A percentile compares a stretch with the other conserved stretches of the same genome.
These are phyloP conservation scores for Apodemus sylvaticus DNA, from an alignment of 2,113 vertebrate genomes.

Conservation along the genomic window DNA sequence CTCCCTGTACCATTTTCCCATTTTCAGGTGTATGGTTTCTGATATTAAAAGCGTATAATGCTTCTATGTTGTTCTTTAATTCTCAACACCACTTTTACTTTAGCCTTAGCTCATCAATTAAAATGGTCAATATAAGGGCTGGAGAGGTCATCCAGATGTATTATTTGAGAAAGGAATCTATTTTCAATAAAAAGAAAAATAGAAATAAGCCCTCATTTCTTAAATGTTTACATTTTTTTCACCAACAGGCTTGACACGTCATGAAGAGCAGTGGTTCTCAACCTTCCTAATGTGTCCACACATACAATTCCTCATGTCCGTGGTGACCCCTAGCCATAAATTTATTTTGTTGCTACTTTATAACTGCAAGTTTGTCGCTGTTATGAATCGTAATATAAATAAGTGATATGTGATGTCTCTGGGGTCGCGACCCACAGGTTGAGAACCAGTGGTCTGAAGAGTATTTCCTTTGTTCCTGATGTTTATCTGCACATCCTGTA, in stretches of 20 bases:
- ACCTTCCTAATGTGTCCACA: not conserved
- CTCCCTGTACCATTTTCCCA: not conserved
- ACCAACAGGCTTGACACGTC: not conserved
- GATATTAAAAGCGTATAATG: not conserved
- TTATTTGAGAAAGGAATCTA: not conserved
- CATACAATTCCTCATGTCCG: not conserved
- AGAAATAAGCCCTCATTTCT: not conserved
- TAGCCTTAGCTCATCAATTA: not conserved
- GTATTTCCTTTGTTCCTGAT: not conserved
- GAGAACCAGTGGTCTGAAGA: not conserved
- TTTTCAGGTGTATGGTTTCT: not conserved
- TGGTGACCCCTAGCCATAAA: too few relatives aligned
- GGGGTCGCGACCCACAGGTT: not conserved
- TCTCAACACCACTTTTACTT: not conserved
- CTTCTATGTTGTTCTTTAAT: not conserved
- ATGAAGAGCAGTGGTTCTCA: not conserved
- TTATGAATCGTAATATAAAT: not conserved
- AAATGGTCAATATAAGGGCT: not conserved
- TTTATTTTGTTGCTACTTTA: not conserved
- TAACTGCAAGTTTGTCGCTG: not conserved
- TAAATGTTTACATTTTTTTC: not conserved
- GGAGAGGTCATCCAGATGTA: too few relatives aligned
- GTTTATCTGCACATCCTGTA: not conserved
- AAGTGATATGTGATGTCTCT: not conserved
- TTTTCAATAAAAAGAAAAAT: not conserved